These are phyloP conservation scores for Ctenochaetus hawaiiensis DNA, from an alignment of 2,797 vertebrate genomes.

Conservation along the genomic window DNA sequence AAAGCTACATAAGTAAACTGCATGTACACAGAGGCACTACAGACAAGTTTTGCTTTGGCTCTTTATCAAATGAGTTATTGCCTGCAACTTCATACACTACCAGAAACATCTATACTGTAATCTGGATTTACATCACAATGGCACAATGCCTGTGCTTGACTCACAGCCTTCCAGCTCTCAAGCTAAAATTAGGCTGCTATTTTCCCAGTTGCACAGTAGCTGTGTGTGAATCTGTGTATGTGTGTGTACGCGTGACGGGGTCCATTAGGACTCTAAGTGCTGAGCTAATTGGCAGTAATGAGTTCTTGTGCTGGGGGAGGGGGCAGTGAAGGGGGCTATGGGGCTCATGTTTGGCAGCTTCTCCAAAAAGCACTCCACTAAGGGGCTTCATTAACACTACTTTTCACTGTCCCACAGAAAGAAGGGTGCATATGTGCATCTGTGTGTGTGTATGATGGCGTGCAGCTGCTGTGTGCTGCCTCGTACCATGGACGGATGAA, in stretches of 20 bases:
- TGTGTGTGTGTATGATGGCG: slow-evolving; percentile 2
- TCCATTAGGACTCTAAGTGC: slow-evolving; percentile 70
- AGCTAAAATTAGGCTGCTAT: slow-evolving; percentile 54
- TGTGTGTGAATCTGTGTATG: slow-evolving; percentile 17
- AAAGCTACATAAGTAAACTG: background rate
- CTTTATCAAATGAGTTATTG: background rate
- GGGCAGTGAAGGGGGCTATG: slow-evolving; percentile 45
- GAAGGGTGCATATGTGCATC: background rate
- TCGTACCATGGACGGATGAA: background rate
- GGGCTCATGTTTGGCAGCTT: slow-evolving; percentile 70
- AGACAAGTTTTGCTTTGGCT: slow-evolving; percentile 9
- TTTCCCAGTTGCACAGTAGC: slow-evolving; percentile 46
- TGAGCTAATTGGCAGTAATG: slow-evolving; percentile 78
- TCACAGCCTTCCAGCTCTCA: slow-evolving; percentile 51
- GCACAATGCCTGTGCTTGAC: slow-evolving; percentile 33
- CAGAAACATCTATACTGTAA: slow-evolving; percentile 27
- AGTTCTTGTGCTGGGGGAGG: slow-evolving; percentile 52
- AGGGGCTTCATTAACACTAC: slow-evolving; percentile 71
- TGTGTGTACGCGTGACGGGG: slow-evolving; percentile 40
- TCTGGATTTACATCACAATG: slow-evolving; percentile 54
- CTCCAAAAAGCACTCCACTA: slow-evolving; percentile 67
- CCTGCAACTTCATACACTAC: slow-evolving; percentile 27
- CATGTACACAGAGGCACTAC: background rate
- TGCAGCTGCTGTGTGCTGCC: slow-evolving; percentile 20
- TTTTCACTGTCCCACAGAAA: slow-evolving; percentile 52